Conservation (phyloP, 2,797 vertebrate species). For the Taenioides sp. region DNA sequence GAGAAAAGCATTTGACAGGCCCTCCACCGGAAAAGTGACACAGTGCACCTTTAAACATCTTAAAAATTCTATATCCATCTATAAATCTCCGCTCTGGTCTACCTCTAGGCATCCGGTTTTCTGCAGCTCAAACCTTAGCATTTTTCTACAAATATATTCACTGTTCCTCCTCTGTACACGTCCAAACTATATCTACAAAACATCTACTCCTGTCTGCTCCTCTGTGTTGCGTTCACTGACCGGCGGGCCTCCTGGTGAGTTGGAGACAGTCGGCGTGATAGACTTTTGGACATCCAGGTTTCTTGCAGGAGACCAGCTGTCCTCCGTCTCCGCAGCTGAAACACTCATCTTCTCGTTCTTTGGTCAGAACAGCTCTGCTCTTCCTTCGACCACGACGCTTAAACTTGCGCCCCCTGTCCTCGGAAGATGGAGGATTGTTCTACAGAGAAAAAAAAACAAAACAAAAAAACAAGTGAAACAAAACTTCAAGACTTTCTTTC, state of each 20-base stretch:
- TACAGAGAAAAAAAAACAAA: constrained; percentile 40
- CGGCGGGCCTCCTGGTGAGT: constrained; percentile 94
- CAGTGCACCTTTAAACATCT: too few species aligned
- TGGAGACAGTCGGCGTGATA: constrained; percentile 98
- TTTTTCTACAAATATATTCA: too few species aligned
- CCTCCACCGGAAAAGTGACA: too few species aligned
- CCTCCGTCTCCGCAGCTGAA: constrained; percentile 97
- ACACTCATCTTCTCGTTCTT: constrained; percentile 95
- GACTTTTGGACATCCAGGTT: constrained; percentile 94
- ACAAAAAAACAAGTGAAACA: too few species aligned
- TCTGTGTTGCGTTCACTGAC: constrained; percentile 58
- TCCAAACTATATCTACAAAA: too few species aligned
- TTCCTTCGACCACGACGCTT: constrained; percentile 86
- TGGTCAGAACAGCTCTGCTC: constrained; percentile 87
- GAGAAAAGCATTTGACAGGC: too few species aligned
- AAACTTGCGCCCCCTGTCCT: constrained; percentile 86
- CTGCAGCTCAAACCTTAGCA: too few species aligned
- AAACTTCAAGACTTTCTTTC: too few species aligned
- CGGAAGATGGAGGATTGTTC: constrained; percentile 86
- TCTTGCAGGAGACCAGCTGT: constrained; percentile 97
- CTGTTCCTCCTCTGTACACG: too few species aligned
- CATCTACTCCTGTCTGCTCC: not conserved
- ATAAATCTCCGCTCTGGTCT: too few species aligned
- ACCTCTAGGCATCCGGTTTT: too few species aligned
- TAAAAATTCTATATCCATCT: too few species aligned